Evolutionary conservation across 2,113 vertebrate genomes (phyloP).

Genomic region (Corythornis madagascariensis): DNA sequence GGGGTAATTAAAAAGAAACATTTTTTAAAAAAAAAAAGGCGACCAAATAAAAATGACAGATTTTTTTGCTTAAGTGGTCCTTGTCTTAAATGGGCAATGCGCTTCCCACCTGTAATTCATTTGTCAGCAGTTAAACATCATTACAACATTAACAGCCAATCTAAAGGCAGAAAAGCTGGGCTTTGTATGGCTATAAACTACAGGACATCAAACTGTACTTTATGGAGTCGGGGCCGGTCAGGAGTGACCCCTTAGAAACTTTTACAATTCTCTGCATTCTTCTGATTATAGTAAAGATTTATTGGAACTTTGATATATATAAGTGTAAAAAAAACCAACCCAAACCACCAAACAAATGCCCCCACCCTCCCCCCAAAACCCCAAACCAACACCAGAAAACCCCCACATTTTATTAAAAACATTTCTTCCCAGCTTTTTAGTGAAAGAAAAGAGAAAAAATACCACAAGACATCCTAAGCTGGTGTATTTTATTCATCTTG

Average conservation of each 20-base stretch:
- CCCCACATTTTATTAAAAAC: constrained; percentile 35
- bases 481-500: not conserved
- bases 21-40: not conserved
- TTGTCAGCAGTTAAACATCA: constrained; percentile 59
- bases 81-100: not conserved
- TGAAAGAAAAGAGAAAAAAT: not conserved
- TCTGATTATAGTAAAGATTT: constrained; percentile 59
- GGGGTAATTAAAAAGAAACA: not conserved
- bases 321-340: not conserved
- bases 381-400: no score
- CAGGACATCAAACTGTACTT: constrained; percentile 48
- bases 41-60: not conserved
- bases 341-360: no score
- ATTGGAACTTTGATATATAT: constrained; percentile 59
- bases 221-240: not conserved
- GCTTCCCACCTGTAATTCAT: constrained; percentile 35
- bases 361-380: no score
- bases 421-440: not conserved
- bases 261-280: constrained; percentile 69
- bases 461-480: not conserved
- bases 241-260: constrained; percentile 32
- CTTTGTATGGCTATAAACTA: constrained; percentile 51
- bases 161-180: not conserved
- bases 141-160: constrained; percentile 50
- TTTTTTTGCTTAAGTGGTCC: not conserved